Conservation (phyloP, 2,113 vertebrate species). For the Leptobrachium leishanense region DNA sequence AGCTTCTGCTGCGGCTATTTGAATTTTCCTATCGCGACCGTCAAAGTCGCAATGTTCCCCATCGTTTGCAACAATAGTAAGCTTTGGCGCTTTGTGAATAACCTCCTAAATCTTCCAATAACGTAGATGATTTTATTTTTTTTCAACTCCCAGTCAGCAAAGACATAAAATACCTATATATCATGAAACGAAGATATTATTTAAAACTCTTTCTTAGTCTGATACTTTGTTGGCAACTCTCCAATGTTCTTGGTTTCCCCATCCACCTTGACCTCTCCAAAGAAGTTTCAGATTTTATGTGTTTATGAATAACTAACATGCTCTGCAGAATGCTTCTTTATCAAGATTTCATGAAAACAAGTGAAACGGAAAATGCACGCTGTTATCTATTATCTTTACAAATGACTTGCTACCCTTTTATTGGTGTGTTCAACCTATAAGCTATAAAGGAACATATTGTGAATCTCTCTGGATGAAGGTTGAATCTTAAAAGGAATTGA, state of each 20-base stretch:
- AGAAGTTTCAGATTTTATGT: conserved; percentile 56
- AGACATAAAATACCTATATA: no score
- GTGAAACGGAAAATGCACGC: conserved; percentile 67
- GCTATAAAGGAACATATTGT: conserved; percentile 73
- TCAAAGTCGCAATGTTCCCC: no score
- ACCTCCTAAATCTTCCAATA: no score
- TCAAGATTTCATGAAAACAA: conserved; percentile 69
- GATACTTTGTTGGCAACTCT: background rate
- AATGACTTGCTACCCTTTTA: conserved; percentile 79
- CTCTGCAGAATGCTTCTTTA: conserved; percentile 61
- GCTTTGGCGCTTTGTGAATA: no score
- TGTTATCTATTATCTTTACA: conserved; percentile 80
- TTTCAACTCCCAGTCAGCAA: no score
- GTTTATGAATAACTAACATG: conserved; percentile 60
- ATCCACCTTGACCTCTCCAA: background rate
- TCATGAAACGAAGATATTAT: no score
- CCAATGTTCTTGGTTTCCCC: background rate
- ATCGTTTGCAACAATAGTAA: no score
- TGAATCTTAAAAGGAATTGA: conserved; percentile 71
- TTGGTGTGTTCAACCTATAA: conserved; percentile 72
- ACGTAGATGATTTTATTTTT: no score
- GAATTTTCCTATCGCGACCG: no score
- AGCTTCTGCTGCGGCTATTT: no score
- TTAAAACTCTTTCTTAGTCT: no score
- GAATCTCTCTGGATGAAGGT: conserved; percentile 66